These are phyloP conservation scores for Bellardia bayeri DNA, from an alignment of 2,888 invertebrate genomes.

Conservation along the genomic window DNA sequence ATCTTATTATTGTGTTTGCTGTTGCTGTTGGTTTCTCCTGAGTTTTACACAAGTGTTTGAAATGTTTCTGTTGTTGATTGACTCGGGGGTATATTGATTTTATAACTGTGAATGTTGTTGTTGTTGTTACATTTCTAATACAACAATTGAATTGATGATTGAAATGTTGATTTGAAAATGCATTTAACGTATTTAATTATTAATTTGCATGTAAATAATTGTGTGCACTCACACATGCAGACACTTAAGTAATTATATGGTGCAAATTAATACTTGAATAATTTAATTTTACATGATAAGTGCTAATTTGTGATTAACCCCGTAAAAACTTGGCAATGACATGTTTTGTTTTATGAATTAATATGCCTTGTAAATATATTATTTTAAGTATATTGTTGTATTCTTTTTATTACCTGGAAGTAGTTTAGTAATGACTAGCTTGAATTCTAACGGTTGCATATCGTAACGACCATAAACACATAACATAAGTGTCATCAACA, in stretches of 20 bases:
- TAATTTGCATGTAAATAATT: conserved; percentile 3
- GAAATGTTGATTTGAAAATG: conserved; percentile 21
- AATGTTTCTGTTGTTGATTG: conserved; percentile 9
- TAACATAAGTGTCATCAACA: too few species aligned
- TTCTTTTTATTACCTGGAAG: too few species aligned
- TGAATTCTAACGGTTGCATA: too few species aligned
- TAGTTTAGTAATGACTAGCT: too few species aligned
- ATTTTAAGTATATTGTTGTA: too few species aligned
- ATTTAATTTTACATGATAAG: neutral
- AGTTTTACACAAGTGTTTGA: neutral
- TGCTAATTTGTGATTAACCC: neutral
- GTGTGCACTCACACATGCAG: neutral
- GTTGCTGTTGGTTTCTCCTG: neutral
- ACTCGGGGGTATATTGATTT: neutral
- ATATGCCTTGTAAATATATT: too few species aligned
- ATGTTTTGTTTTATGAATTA: too few species aligned
- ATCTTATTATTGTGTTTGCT: neutral
- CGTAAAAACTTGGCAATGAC: too few species aligned
- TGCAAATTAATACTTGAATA: neutral
- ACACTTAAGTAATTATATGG: neutral
- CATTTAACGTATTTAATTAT: conserved; percentile 22
- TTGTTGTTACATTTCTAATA: neutral
- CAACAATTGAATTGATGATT: conserved; percentile 18
- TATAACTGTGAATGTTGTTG: neutral
- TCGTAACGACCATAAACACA: too few species aligned